These are phyloP conservation scores for Scopus umbretta DNA, from an alignment of 2,113 vertebrate species.

Conservation along the genomic window DNA sequence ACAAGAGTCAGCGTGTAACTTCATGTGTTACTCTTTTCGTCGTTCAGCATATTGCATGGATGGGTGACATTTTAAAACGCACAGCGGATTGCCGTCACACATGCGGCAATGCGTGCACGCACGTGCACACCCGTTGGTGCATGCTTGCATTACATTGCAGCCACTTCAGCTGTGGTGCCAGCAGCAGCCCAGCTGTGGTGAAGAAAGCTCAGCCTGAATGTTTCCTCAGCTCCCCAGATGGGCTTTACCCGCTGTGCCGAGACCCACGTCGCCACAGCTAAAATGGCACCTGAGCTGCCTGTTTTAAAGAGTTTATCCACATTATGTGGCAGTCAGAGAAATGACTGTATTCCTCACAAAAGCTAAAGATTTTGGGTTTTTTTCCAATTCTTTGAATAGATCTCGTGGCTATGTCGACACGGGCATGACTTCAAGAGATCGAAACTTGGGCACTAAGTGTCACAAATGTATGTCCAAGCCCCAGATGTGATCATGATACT, in stretches of 20 bases:
- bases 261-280: background rate
- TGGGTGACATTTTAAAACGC: background rate
- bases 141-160: background rate
- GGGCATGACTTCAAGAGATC: background rate
- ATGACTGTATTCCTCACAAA: background rate
- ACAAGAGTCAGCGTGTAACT: background rate
- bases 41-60: background rate
- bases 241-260: accelerated
- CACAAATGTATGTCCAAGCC: background rate
- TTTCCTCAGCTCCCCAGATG: background rate
- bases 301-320: background rate
- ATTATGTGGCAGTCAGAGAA: background rate
- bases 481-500: background rate
- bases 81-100: background rate
- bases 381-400: background rate
- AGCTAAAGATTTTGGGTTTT: background rate
- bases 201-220: background rate
- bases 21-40: background rate
- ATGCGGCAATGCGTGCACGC: background rate
- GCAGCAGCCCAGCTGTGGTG: background rate
- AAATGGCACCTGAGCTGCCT: background rate
- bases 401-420: background rate
- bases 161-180: background rate
- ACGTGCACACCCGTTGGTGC: accelerated
- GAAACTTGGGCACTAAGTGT: background rate